phyloP scores from a whole-genome alignment of 2,888 invertebrate genomes.

The Rotaria socialis region DNA sequence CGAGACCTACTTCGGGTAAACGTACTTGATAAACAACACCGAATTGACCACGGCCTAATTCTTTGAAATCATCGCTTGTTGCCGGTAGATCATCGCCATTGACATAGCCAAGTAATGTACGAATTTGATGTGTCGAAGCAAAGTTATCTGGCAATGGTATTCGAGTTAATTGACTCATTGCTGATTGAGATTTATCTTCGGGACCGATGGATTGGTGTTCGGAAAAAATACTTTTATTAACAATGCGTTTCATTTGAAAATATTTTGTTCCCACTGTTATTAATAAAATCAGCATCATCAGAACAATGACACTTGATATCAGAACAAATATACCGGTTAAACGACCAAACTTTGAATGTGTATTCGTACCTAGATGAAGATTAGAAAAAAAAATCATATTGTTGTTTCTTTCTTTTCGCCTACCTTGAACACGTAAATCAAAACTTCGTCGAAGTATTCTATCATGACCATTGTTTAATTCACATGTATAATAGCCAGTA shows the following conservation, averaged over 20 bases:
- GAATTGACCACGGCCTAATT: constrained; percentile 18
- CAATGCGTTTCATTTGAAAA: neutral
- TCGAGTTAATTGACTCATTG: neutral
- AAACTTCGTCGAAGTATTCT: neutral
- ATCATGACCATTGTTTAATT: constrained; percentile 4
- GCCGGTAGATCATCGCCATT: neutral
- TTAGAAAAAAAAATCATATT: neutral
- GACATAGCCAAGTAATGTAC: neutral
- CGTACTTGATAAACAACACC: constrained; percentile 11
- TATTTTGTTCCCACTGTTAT: neutral
- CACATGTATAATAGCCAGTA: constrained; percentile 27
- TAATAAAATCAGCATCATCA: neutral
- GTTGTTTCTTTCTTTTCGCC: too few species aligned
- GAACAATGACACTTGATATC: neutral
- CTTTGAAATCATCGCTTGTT: neutral
- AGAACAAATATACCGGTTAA: neutral
- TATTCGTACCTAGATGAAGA: neutral
- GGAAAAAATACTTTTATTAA: neutral
- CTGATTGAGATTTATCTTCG: neutral
- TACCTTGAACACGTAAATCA: constrained; percentile 18
- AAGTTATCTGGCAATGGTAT: constrained; percentile 3
- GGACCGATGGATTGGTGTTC: too few species aligned
- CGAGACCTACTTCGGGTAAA: constrained; percentile 12
- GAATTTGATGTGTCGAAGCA: neutral
- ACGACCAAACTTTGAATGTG: neutral